phyloP scores from a whole-genome alignment of 1,140 invertebrate species.

The Chrysomallon squamiferum region DNA sequence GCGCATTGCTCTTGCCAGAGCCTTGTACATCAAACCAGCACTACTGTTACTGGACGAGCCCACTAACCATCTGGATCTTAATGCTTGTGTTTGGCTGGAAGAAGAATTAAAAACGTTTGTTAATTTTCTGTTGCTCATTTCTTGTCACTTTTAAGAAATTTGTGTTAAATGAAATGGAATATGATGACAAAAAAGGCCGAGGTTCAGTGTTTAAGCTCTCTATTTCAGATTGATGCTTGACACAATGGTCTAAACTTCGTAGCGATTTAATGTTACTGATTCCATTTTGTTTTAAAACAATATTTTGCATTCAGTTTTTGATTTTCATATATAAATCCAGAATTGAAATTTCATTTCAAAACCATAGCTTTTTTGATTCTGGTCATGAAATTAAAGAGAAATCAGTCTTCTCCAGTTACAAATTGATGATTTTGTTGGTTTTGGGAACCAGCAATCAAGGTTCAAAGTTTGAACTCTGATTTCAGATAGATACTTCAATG shows the following conservation, averaged over 20 bases:
- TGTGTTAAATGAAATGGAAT: constrained; percentile 18
- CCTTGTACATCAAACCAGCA: constrained; percentile 61
- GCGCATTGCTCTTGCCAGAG: constrained; percentile 94
- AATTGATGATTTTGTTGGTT: no score
- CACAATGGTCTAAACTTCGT: constrained; percentile 46
- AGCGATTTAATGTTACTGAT: constrained; percentile 28
- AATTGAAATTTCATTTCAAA: no score
- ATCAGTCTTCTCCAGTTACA: no score
- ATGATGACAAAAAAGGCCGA: constrained; percentile 65
- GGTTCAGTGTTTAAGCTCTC: constrained; percentile 38
- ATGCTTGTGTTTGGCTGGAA: constrained; percentile 99
- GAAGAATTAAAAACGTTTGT: constrained; percentile 90
- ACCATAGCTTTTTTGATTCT: no score
- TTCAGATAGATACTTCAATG: no score
- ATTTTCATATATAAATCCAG: no score
- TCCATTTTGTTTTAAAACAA: background rate
- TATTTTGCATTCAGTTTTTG: no score
- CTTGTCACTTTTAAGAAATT: background rate
- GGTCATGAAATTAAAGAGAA: no score
- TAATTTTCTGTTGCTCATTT: background rate
- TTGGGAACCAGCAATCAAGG: no score
- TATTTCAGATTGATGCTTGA: constrained; percentile 27
- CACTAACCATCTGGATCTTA: constrained; percentile 79
- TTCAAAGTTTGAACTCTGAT: no score
- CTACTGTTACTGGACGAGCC: constrained; percentile 70